A percentile compares a stretch with the other conserved stretches of the same genome.
These are phyloP conservation scores for Drosophila mimica DNA, from an alignment of 2,888 invertebrate species.

Conservation along the genomic window DNA sequence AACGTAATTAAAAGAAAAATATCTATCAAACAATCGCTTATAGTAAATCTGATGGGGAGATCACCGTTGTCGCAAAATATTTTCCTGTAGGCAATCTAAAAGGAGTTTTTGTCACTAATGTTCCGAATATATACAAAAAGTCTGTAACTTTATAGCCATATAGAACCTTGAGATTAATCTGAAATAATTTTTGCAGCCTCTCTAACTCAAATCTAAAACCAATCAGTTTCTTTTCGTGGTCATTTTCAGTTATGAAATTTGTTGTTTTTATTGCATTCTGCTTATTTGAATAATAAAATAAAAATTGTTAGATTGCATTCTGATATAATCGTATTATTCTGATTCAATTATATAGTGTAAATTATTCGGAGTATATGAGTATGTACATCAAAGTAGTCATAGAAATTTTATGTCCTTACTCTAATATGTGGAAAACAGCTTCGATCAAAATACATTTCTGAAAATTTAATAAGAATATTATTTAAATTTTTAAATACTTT, in stretches of 20 bases:
- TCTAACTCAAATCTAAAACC: neutral
- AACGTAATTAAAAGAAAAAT: neutral
- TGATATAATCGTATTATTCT: neutral
- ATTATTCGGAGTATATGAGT: neutral
- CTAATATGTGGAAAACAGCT: neutral
- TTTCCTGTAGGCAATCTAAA: neutral
- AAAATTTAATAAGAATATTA: neutral
- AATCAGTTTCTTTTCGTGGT: neutral
- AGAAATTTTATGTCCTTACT: neutral
- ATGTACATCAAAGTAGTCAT: neutral
- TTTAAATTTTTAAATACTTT: neutral
- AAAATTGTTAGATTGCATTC: neutral
- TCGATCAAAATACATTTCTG: neutral
- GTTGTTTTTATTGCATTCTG: neutral
- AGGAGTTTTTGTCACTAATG: neutral
- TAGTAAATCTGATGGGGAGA: neutral
- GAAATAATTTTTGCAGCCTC: neutral
- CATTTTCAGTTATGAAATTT: neutral
- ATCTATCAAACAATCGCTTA: neutral
- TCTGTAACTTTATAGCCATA: neutral
- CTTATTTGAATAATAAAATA: neutral
- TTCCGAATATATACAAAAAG: neutral
- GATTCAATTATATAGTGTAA: neutral
- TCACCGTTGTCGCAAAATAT: constrained; percentile 3
- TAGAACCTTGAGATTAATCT: neutral